phyloP scores from a whole-genome alignment of 2,888 invertebrate species.

The Lasioglossum malachurum region DNA sequence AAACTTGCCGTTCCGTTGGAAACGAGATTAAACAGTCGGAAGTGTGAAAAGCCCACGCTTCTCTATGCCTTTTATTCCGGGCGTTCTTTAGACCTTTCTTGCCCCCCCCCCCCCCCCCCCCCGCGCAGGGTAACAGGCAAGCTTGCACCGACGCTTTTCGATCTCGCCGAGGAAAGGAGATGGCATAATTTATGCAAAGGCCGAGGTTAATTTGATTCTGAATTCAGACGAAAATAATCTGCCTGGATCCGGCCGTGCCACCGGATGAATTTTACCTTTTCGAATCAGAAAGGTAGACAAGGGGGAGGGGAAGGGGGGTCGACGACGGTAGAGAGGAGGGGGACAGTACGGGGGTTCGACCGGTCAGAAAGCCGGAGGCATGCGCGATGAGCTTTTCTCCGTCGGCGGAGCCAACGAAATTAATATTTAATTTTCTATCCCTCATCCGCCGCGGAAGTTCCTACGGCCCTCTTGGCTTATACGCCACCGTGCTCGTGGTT shows the following conservation, averaged over 20 bases:
- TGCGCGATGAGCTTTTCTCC: conserved; percentile 76
- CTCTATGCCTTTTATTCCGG: conserved; percentile 22
- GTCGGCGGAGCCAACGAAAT: conserved; percentile 72
- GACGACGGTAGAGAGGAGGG: background rate
- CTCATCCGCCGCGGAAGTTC: conserved; percentile 75
- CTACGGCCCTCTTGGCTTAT: conserved; percentile 71
- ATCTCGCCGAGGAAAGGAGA: background rate
- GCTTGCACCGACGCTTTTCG: conserved; percentile 6
- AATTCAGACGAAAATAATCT: conserved; percentile 76
- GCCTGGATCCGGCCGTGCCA: conserved; percentile 53
- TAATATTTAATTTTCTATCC: conserved; percentile 82
- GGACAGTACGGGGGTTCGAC: conserved; percentile 45
- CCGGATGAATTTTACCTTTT: conserved; percentile 61
- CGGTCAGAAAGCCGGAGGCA: conserved; percentile 65
- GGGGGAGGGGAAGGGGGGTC: background rate
- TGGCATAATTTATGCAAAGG: conserved; percentile 72
- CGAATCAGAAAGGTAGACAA: conserved; percentile 38
- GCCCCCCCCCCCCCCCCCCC: background rate
- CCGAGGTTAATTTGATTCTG: conserved; percentile 79
- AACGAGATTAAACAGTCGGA: conserved; percentile 40
- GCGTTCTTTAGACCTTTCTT: background rate
- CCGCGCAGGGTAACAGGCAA: background rate
- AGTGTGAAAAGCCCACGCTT: conserved; percentile 28
- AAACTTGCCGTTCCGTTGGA: background rate
- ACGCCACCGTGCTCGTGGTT: conserved; percentile 69